phyloP scores from a whole-genome alignment of 1,140 invertebrate species.

The Phymorhynchus buccinoides region DNA sequence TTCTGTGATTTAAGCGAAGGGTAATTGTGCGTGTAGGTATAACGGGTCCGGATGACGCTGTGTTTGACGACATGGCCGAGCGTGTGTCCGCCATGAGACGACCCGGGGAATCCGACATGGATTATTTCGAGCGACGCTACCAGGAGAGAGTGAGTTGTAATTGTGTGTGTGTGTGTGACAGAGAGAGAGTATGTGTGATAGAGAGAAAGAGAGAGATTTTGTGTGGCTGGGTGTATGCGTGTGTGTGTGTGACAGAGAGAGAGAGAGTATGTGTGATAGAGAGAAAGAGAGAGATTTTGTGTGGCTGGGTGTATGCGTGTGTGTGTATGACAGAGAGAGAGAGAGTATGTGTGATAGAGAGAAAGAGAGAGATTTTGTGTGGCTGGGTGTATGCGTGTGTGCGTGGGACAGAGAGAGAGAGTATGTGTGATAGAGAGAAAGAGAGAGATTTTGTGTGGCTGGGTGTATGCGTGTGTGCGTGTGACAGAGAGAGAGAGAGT shows the following conservation, averaged over 20 bases:
- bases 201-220: no score
- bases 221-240: neutral
- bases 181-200: neutral
- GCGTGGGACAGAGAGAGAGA: no score
- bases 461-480: no score
- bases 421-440: no score
- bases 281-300: no score
- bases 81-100: constrained; percentile 64
- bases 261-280: no score
- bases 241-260: neutral
- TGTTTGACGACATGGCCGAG: constrained; percentile 67
- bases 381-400: no score
- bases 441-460: no score
- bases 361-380: no score
- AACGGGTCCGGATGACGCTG: constrained; percentile 49
- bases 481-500: no score
- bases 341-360: neutral
- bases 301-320: neutral
- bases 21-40: constrained; percentile 27
- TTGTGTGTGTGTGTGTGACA: neutral
- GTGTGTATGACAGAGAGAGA: neutral
- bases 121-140: constrained; percentile 73
- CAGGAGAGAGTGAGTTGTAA: constrained; percentile 67
- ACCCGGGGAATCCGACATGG: constrained; percentile 72
- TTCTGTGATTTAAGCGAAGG: no score